Conservation (phyloP, 2,113 vertebrate genomes). For the Rhinopomastus cyanomelas region DNA sequence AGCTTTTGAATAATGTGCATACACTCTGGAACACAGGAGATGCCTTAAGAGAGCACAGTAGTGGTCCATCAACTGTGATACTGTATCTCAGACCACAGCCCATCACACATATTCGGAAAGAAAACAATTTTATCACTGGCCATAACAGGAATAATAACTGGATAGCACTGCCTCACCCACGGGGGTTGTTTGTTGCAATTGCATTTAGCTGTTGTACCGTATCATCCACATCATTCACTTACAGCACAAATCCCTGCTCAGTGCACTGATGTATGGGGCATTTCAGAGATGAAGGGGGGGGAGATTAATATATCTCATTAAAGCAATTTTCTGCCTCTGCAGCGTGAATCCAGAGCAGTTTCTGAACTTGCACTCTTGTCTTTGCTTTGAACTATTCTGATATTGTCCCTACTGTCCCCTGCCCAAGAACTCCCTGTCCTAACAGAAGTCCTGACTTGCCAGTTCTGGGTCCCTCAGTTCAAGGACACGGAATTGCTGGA, state of each 20-base stretch:
- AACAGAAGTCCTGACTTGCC: neutral
- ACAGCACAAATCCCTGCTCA: neutral
- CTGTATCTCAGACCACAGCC: neutral
- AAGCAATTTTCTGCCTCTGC: neutral
- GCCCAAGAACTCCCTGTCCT: neutral
- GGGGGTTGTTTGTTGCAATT: neutral
- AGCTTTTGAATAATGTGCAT: neutral
- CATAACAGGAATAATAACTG: constrained; percentile 8
- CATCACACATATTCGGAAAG: neutral
- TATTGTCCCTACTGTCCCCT: neutral
- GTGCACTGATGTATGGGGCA: neutral
- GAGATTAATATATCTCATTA: constrained; percentile 12
- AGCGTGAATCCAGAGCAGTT: neutral
- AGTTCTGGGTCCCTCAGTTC: too few species aligned
- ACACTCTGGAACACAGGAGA: neutral
- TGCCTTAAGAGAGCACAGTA: neutral
- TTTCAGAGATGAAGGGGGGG: neutral
- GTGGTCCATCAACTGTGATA: constrained; percentile 6
- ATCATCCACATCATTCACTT: constrained; percentile 1
- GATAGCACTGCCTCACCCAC: neutral
- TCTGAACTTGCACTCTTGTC: neutral
- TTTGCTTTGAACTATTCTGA: neutral
- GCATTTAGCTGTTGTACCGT: constrained; percentile 4
- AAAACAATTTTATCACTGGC: constrained; percentile 36
- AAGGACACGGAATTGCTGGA: too few species aligned